Evolutionary conservation across 2,797 vertebrate species (phyloP).

Genomic region (Sarcoramphus papa): DNA sequence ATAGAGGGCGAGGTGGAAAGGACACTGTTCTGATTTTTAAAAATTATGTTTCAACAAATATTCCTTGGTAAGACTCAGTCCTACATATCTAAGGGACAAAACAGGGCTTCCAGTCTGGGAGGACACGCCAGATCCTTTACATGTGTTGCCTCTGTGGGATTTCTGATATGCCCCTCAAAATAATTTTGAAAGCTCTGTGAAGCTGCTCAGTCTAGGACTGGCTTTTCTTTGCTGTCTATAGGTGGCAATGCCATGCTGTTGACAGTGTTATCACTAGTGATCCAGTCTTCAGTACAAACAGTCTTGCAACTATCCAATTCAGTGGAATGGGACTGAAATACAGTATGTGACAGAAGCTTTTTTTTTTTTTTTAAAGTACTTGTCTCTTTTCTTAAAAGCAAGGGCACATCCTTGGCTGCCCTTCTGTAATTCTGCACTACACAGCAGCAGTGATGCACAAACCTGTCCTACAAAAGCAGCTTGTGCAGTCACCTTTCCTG

Average conservation of each 20-base stretch:
- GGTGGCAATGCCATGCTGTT: slow-evolving; percentile 30
- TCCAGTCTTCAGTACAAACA: background rate
- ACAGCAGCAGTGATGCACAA: background rate
- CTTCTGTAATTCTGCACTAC: background rate
- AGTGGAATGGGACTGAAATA: slow-evolving; percentile 3
- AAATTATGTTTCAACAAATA: background rate
- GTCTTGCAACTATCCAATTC: background rate
- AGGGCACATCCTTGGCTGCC: background rate
- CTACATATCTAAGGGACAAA: background rate
- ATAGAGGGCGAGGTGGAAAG: background rate
- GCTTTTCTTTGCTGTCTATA: background rate
- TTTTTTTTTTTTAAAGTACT: background rate
- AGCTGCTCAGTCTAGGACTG: background rate
- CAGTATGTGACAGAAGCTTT: background rate
- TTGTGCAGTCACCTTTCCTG: background rate
- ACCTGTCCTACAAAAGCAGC: background rate
- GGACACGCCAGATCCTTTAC: background rate
- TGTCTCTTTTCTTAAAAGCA: background rate
- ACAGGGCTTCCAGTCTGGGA: background rate
- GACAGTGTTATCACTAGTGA: background rate
- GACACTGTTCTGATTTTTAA: background rate
- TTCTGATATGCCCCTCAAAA: background rate
- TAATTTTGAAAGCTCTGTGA: background rate
- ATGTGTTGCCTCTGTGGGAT: background rate
- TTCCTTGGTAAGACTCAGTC: background rate